Conservation (phyloP, 1,140 invertebrate genomes). For the Agraylea sexmaculata region DNA sequence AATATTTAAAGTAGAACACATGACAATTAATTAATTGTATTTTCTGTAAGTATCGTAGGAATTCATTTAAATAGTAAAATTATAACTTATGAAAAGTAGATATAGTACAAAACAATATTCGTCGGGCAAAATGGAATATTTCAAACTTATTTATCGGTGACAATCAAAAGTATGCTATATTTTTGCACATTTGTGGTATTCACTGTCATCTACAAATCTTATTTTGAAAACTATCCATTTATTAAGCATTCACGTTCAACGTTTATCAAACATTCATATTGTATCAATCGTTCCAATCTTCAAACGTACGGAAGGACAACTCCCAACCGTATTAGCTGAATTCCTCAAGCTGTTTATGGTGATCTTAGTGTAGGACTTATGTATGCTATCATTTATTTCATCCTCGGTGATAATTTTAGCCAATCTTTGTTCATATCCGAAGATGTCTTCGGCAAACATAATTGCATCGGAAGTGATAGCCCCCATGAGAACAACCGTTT, state of each 20-base stretch:
- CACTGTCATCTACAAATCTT: conserved; percentile 1
- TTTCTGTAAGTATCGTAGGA: no score
- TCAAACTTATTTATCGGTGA: neutral
- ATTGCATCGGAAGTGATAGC: conserved; percentile 36
- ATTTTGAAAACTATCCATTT: neutral
- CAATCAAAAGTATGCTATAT: neutral
- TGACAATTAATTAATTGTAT: no score
- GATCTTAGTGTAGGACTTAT: conserved; percentile 28
- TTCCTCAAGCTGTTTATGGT: conserved; percentile 33
- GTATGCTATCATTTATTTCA: conserved; percentile 27
- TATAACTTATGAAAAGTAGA: no score
- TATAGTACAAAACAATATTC: no score
- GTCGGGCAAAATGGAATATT: conserved; percentile 1
- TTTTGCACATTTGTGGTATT: neutral
- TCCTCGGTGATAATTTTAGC: conserved; percentile 41
- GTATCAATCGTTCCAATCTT: conserved; percentile 9
- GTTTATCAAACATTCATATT: neutral
- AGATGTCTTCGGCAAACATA: conserved; percentile 46
- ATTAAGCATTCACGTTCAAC: neutral
- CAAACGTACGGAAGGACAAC: conserved; percentile 14
- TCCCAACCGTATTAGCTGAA: conserved; percentile 34
- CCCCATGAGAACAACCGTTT: conserved; percentile 40
- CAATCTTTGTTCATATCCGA: conserved; percentile 46
- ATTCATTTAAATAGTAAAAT: no score
- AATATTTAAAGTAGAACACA: no score